These are phyloP conservation scores for Amphimedon queenslandica DNA, from an alignment of 37 sponge, comb jelly and placozoan genomes.

Conservation along the genomic window DNA sequence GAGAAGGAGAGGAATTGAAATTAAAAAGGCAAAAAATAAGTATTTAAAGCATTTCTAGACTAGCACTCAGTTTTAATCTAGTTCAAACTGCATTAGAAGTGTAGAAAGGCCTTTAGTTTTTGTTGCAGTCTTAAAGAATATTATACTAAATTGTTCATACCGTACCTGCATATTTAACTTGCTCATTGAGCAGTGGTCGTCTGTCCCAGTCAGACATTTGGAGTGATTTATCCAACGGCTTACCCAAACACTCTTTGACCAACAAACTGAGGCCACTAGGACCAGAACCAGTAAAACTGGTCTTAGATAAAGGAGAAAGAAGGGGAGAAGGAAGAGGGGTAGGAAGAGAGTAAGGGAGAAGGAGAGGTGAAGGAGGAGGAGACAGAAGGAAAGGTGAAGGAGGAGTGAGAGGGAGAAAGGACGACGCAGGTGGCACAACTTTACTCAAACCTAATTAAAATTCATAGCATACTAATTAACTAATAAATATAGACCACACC, in stretches of 20 bases:
- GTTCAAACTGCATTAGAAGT: too few species aligned
- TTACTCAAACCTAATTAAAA: too few species aligned
- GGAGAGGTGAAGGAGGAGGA: neutral
- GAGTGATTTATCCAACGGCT: slow-evolving; percentile 83
- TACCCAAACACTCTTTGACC: slow-evolving; percentile 66
- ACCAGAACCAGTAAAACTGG: neutral
- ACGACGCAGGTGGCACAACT: too few species aligned
- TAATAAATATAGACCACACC: too few species aligned
- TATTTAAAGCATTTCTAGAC: too few species aligned
- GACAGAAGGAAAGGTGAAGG: too few species aligned
- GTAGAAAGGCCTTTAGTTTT: too few species aligned
- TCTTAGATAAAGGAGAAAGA: neutral
- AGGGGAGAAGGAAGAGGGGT: neutral
- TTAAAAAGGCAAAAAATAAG: neutral
- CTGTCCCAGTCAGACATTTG: slow-evolving; percentile 91
- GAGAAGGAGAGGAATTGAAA: slow-evolving; percentile 3
- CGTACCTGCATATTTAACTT: slow-evolving; percentile 77
- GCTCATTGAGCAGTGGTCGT: slow-evolving; percentile 61
- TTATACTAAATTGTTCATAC: neutral
- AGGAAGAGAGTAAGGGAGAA: neutral
- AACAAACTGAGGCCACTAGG: slow-evolving; percentile 54
- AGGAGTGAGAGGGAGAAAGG: neutral
- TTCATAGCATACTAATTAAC: too few species aligned
- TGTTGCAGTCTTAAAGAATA: too few species aligned
- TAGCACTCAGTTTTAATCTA: too few species aligned